Conservation (phyloP, 2,113 vertebrate species). For the Carlito syrichta region DNA sequence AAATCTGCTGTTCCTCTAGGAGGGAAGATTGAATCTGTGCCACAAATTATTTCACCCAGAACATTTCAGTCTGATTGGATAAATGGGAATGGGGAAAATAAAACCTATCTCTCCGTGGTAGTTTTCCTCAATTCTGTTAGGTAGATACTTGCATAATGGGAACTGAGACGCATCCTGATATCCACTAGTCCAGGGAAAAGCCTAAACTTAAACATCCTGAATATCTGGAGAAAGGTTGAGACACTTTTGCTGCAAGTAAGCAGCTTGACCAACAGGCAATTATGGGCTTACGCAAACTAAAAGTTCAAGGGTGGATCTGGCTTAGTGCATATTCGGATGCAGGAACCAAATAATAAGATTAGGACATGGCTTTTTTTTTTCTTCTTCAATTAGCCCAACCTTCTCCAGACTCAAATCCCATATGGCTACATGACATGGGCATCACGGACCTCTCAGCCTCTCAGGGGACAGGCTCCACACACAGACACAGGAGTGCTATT, state of each 20-base stretch:
- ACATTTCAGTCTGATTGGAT: constrained; percentile 26
- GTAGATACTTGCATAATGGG: background rate
- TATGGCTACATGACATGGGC: no score
- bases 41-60: constrained; percentile 57
- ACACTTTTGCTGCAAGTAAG: background rate
- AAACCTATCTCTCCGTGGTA: background rate
- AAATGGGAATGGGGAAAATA: background rate
- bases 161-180: background rate
- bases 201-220: background rate
- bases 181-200: background rate
- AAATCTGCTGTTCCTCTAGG: background rate
- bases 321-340: background rate
- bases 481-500: background rate
- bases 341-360: background rate
- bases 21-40: constrained; percentile 21
- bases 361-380: background rate
- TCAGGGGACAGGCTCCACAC: background rate
- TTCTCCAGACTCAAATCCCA: background rate
- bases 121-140: constrained; percentile 28
- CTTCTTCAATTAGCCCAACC: background rate
- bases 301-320: background rate
- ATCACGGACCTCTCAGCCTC: background rate
- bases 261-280: background rate
- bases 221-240: background rate
- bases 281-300: background rate